A percentile compares a stretch with the other conserved stretches of the same genome.
Evolutionary conservation across 2,888 invertebrate species (phyloP).

Genomic region (Synanthedon formicaeformis): DNA sequence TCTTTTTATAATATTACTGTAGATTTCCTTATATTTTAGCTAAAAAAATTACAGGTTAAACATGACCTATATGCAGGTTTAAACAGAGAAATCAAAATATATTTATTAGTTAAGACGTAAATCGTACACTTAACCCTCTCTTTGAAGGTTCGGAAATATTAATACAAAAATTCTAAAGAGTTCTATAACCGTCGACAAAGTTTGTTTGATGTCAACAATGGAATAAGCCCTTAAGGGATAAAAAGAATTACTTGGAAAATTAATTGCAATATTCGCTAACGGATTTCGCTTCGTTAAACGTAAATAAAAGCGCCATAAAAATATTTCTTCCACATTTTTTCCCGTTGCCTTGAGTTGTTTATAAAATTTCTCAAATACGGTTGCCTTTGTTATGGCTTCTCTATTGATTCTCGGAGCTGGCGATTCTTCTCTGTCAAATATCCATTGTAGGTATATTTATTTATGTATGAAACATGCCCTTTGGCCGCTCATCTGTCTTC

Average conservation of each 20-base stretch:
- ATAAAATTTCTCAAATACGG: constrained; percentile 2
- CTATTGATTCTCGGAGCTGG: constrained; percentile 8
- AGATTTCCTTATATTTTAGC: too few species aligned
- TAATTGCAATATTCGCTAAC: neutral
- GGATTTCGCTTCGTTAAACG: neutral
- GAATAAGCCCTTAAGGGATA: neutral
- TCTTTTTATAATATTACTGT: too few species aligned
- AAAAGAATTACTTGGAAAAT: neutral
- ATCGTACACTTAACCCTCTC: neutral
- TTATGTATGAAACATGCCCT: neutral
- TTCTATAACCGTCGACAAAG: neutral
- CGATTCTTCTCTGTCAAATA: constrained; percentile 25
- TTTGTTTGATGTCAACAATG: neutral
- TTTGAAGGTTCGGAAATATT: neutral
- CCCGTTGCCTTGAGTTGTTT: constrained; percentile 1
- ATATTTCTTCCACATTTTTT: constrained; percentile 4
- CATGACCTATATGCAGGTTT: too few species aligned
- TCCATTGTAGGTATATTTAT: constrained; percentile 21
- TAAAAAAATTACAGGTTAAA: too few species aligned
- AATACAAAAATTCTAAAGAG: neutral
- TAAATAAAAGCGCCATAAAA: constrained; percentile 3
- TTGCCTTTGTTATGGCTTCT: constrained; percentile 6
- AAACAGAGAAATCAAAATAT: too few species aligned
- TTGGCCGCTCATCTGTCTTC: neutral
- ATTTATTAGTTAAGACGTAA: too few species aligned